A percentile compares a stretch with the other conserved stretches of the same genome.
Conservation (phyloP, 2,888 invertebrate genomes). For the Tethea ocularis region DNA sequence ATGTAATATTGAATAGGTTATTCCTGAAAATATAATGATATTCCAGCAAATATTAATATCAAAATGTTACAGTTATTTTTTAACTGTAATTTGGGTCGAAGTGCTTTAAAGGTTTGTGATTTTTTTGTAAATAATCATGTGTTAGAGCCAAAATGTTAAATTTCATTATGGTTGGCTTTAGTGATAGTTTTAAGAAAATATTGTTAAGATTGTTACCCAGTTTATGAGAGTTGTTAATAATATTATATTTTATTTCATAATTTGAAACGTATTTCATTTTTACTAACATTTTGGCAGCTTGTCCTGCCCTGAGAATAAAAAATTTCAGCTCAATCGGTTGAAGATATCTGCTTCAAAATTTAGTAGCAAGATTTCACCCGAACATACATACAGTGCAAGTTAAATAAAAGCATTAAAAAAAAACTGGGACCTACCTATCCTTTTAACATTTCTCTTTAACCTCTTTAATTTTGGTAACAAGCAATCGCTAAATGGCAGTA, state of each 20-base stretch:
- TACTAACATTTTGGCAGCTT: not conserved
- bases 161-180: not conserved
- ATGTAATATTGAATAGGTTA: too few species aligned
- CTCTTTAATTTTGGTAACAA: too few species aligned
- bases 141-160: not conserved
- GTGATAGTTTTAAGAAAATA: conserved; percentile 35
- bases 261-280: not conserved
- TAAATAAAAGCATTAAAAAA: too few species aligned
- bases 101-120: conserved; percentile 15
- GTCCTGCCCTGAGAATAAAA: not conserved
- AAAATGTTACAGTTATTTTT: not conserved
- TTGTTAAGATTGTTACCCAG: conserved; percentile 41
- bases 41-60: not conserved
- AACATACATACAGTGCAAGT: too few species aligned
- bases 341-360: too few species aligned
- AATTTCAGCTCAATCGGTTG: too few species aligned
- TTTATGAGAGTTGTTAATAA: conserved; percentile 29
- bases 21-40: not conserved
- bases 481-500: too few species aligned
- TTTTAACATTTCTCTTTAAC: too few species aligned
- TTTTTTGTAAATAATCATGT: conserved; percentile 14
- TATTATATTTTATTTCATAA: not conserved
- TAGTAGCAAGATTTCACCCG: too few species aligned
- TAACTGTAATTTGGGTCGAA: too few species aligned
- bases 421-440: too few species aligned